These are phyloP conservation scores for Cebidichthys violaceus DNA, from an alignment of 2,113 vertebrate genomes.

Conservation along the genomic window DNA sequence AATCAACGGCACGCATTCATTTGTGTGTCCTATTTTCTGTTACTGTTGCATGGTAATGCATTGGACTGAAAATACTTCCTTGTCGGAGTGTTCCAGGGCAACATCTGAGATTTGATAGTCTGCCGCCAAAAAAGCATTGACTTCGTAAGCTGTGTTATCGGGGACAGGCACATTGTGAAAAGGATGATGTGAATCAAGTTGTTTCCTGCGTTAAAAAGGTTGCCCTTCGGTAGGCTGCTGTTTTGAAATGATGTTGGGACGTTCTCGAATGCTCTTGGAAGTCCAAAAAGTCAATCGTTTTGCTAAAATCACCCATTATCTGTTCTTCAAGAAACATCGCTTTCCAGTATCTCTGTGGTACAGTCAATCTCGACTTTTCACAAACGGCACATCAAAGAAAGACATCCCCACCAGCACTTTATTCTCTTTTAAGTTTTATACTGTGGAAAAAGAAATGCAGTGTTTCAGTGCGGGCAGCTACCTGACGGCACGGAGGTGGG, in stretches of 20 bases:
- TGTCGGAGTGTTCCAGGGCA: neutral
- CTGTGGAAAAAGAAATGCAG: slow-evolving; percentile 13
- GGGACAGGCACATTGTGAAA: neutral
- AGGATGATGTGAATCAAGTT: neutral
- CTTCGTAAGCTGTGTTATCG: slow-evolving; percentile 8
- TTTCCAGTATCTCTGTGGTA: slow-evolving; percentile 5
- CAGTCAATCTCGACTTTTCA: slow-evolving; percentile 18
- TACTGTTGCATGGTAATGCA: neutral
- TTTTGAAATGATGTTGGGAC: neutral
- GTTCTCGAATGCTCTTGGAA: neutral
- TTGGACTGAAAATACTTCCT: neutral
- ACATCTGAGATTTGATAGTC: neutral
- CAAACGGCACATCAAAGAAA: slow-evolving; percentile 37
- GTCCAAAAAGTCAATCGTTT: neutral
- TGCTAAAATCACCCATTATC: neutral
- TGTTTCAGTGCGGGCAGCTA: slow-evolving; percentile 57
- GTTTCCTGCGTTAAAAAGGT: slow-evolving; percentile 9
- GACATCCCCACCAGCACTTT: neutral
- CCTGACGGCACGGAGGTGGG: slow-evolving; percentile 97
- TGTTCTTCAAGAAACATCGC: neutral
- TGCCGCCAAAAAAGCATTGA: neutral
- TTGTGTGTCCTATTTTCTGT: neutral
- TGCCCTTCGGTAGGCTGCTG: neutral
- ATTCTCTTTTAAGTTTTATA: slow-evolving; percentile 15
- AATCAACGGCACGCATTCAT: neutral